Base-by-base conservation (phyloP, 2,113 vertebrate species). In the Odontesthes bonariensis region DNA sequence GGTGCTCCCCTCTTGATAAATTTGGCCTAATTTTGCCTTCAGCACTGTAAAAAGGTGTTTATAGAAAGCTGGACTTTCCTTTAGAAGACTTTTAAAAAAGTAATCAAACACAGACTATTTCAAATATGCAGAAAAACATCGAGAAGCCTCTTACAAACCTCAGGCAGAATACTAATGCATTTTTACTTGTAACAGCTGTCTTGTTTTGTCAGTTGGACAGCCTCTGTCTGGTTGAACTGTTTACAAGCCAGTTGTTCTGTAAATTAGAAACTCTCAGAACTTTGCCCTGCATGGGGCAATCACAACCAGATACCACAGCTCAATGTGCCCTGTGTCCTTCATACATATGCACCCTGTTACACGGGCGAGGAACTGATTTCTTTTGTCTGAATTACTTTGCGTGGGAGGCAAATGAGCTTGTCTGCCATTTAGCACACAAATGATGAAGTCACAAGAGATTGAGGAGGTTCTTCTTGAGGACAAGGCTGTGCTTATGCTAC, bases 301-400 rank as follows among this genome's bases (percentile, higher is more conserved):
- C 10, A 44, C 11, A 12, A 27, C 27, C 27, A 44, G 42, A 44
- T 44, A 44, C 42, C 42, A 44, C 11, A 4, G 11, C 13, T 44
- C 13, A 3, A 44, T 13, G 56, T 40, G 5, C 2, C 16, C 8
- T 3, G 7, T 40, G 22, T 13, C 23, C 0, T 40, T 66, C 19
- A 32, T 12, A 20, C 23, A 69, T 51, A 44, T 61, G 57, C 10
- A 8, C 1, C 17, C 8, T 54, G 10, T 0, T 49, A 6, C 17
- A 49, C 7, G 7, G 14, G 44, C 17, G 56, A 57, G 46, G 44
- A 52, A n/a, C 27, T 31, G 3, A 60, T 77, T 51, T 78, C 60
- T 79, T 75, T 69, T 65, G 64, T 69, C 17, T 86, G 83, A 84
- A 46, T 84, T 75, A 73, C 49, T 81, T 52, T 74, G 59, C 72